Base-by-base conservation (phyloP, 2,888 invertebrate species). In the Rosalia funebris region DNA sequence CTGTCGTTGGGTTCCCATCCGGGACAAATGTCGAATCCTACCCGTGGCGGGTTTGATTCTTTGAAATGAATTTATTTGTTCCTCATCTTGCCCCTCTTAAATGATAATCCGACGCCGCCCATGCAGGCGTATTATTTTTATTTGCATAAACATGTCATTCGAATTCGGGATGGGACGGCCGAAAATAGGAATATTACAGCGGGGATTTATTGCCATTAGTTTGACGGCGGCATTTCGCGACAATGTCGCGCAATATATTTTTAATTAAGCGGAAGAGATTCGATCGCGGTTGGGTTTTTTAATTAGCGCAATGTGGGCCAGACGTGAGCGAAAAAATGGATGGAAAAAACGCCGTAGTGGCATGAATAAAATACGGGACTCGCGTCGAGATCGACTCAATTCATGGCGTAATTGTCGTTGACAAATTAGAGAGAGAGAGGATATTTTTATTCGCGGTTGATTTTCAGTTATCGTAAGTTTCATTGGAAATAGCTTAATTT, bases 101-200 rank as follows among this genome's bases (percentile, higher is more conserved):
- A 25, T 5, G 7, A 25, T 25, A 25, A 5, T 7, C 3, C 4
- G 25, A 3, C 4, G 3, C 3, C 25, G 25, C 25, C 25, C 25
- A 25, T 34, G 37, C n/a, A n/a, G 20, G 39, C 19, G 34, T 11
- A 50, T 50, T 50, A 50, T 50, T 50, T 48, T 50, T 50, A 47
- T 63, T 63, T 63, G 59, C 59, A 63, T 63, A 59, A 63, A 59
- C 57, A 53, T 52, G 53, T 17, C 56, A 19, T 62, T 62, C 50
- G 41, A 52, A 56, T 52, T 59, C 58, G 39, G 20, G 34, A 25
- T 5, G 37, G 25, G 25, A 50, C 20, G 39, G 39, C 39, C 20
- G 39, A 20, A 17, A 20, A 39, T n/a, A 25, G 39, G 25, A 19
- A 50, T 50, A 39, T 50, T 50, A 50, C 37, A 39, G 25, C 37